These are phyloP conservation scores for Chaetodon trifasciatus DNA, from an alignment of 2,797 vertebrate genomes.

Conservation along the genomic window DNA sequence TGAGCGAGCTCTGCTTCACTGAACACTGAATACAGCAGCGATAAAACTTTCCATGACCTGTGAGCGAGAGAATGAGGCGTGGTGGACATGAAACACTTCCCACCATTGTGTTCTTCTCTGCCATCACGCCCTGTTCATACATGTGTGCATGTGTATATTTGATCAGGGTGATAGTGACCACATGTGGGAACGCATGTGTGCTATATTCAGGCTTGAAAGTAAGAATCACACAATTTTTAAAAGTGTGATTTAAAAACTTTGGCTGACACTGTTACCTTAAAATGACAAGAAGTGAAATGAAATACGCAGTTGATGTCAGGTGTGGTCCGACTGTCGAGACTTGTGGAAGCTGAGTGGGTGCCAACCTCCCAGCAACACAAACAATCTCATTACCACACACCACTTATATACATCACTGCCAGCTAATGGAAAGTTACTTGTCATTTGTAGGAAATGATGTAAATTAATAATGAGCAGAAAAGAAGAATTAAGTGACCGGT, in stretches of 20 bases:
- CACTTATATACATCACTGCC: not conserved
- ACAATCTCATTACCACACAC: not conserved
- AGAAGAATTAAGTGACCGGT: not conserved
- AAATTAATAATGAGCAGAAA: not conserved
- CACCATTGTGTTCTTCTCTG: slow-evolving; percentile 1
- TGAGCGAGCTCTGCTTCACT: not conserved
- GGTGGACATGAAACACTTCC: slow-evolving; percentile 2
- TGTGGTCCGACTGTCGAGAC: slow-evolving; percentile 32
- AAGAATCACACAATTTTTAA: too few species aligned
- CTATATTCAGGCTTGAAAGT: not conserved
- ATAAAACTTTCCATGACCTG: slow-evolving; percentile 35
- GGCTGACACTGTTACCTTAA: too few species aligned
- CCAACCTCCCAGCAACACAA: slow-evolving; percentile 12
- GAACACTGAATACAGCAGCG: not conserved
- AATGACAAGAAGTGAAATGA: not conserved
- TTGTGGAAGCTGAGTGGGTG: not conserved
- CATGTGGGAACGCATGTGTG: not conserved
- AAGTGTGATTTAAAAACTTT: too few species aligned
- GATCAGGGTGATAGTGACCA: not conserved
- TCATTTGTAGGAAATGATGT: not conserved
- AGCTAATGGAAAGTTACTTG: slow-evolving; percentile 11
- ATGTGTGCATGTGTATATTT: not conserved
- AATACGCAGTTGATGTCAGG: slow-evolving; percentile 15
- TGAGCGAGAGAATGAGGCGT: slow-evolving; percentile 36
- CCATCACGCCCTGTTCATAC: slow-evolving; percentile 9